A percentile compares a stretch with the other conserved stretches of the same genome.
Conservation (phyloP, 2,113 vertebrate species). For the Cyanocitta stelleri region DNA sequence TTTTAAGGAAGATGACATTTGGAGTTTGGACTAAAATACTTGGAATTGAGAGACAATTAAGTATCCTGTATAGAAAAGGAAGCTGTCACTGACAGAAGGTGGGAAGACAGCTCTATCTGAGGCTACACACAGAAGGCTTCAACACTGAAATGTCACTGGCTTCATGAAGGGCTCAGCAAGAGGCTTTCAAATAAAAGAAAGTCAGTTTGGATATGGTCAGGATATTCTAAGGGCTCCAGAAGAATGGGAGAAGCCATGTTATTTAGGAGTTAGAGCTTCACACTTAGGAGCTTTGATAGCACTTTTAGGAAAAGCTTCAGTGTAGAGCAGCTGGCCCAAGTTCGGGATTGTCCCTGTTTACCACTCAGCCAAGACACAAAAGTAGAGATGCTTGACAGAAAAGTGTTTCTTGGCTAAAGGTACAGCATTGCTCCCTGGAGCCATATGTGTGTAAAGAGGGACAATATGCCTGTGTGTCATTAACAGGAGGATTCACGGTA, state of each 20-base stretch:
- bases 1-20: neutral
- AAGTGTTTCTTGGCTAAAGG: neutral
- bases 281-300: neutral
- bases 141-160: neutral
- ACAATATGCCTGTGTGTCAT: neutral
- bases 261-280: neutral
- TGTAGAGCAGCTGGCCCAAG: neutral
- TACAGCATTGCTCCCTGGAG: rapidly evolving
- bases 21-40: neutral
- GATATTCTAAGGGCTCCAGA: neutral
- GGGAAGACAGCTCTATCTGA: neutral
- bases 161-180: neutral
- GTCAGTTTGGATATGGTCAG: neutral
- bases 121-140: neutral
- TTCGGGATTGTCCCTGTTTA: neutral
- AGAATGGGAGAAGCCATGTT: neutral
- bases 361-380: neutral
- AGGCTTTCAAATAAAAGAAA: neutral
- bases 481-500: neutral
- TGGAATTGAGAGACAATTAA: neutral
- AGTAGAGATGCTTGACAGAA: neutral
- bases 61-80: neutral
- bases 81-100: neutral
- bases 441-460: neutral
- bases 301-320: neutral